Base-by-base conservation (phyloP, 1,140 invertebrate species). In the Steinernema khuongi region DNA sequence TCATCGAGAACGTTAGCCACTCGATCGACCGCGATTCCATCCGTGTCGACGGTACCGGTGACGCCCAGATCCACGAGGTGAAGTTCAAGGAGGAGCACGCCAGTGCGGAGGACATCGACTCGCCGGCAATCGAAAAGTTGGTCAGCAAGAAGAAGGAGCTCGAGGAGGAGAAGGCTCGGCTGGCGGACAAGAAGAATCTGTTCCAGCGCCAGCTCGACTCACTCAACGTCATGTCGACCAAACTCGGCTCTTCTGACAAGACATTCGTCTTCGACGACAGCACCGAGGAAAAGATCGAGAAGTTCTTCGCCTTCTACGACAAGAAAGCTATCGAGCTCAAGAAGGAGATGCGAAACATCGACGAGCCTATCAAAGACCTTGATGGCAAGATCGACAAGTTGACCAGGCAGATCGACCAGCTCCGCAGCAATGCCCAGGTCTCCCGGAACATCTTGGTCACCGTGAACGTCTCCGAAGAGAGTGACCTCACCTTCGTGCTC, bases 21-120 rank as follows among this genome's bases (percentile, higher is more conserved):
- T 78, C 43, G n/a, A 69, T 80, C 19, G 67, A 74, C 31, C 31
- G 44, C 26, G 73, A 78, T 31, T 81, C 79, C 1, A 73, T 81
- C 71, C 85, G 85, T 68, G 85, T 86, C 17, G 85, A 86, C 67
- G 85, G 85, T n/a, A 78, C 78, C 44, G 86, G 86, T 14, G 29
- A 74, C 14, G 85, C 85, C 0, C 80, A 80, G 0, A 86, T 86
- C 50, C 77, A 77, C 28, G 86, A 86, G 76, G 85, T 86, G 30
- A 71, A 81, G 44, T 78, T 71, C 43, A 41, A 74, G 60, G 72
- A 67, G 7, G 69, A 73, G 1, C 70, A 50, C 1, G 11, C 68
- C 7, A 70, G 28, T 4, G 28, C 4, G 1, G 22, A 26, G 4
- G 79, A 80, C 67, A 33, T 44, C 32, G 79, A 80, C 43, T 71